phyloP scores from a whole-genome alignment of 30 jellyfish, hydroid and myxozoan species.

The Pseudorhiza aurosa region DNA sequence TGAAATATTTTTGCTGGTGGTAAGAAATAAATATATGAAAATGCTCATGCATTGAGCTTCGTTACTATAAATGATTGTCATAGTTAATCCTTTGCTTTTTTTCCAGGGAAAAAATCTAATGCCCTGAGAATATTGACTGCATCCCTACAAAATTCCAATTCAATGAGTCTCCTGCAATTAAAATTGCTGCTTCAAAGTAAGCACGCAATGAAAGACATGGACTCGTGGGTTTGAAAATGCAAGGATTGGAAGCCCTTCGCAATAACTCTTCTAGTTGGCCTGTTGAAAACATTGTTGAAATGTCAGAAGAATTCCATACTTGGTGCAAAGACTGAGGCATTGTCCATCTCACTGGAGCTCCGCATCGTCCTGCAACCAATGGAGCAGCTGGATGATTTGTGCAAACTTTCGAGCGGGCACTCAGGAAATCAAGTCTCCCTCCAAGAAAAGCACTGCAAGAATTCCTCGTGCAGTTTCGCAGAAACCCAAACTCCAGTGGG shows the following conservation, averaged over 20 bases:
- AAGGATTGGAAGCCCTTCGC: too few relatives aligned
- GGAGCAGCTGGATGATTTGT: slow-evolving; percentile 33
- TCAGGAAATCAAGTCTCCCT: slow-evolving; percentile 45
- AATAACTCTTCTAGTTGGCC: too few relatives aligned
- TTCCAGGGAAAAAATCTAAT: slow-evolving; percentile 17
- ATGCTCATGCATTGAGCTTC: not conserved
- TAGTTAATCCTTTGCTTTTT: not conserved
- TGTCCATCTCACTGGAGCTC: slow-evolving; percentile 37
- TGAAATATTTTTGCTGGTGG: not conserved
- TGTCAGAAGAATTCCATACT: slow-evolving; percentile 27
- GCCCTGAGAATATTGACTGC: slow-evolving; percentile 15
- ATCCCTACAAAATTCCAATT: slow-evolving; percentile 25
- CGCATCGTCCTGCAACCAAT: slow-evolving; percentile 51
- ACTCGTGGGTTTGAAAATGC: too few relatives aligned
- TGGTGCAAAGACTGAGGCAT: slow-evolving; percentile 12
- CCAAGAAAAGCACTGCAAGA: slow-evolving; percentile 34
- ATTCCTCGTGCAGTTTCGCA: slow-evolving; percentile 29
- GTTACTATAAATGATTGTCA: too few relatives aligned
- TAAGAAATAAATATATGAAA: not conserved
- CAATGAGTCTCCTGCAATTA: too few relatives aligned
- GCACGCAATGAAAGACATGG: not conserved
- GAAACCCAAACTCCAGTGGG: slow-evolving; percentile 33
- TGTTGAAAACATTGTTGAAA: too few relatives aligned
- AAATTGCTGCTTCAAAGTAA: too few relatives aligned
- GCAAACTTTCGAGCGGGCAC: slow-evolving; percentile 46